Percentiles rank a stretch among this genome's conserved stretches.
Conservation (phyloP, 2,797 vertebrate genomes). For the Sylvilagus floridanus region DNA sequence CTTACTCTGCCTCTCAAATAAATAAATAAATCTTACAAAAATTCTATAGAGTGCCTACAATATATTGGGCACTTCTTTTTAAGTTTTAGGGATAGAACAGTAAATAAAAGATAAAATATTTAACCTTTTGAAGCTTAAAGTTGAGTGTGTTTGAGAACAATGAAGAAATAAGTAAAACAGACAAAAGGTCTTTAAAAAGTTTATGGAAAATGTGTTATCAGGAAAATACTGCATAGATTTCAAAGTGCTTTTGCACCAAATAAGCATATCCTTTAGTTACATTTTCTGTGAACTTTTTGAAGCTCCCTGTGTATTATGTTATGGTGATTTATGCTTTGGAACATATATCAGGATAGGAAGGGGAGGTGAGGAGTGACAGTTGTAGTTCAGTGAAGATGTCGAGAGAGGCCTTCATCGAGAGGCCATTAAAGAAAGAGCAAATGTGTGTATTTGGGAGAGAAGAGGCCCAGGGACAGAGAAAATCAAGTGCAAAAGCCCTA, state of each 20-base stretch:
- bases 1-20: too few relatives aligned
- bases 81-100: neutral
- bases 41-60: neutral
- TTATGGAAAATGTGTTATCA: too few relatives aligned
- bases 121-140: conserved; percentile 32
- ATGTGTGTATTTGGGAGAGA: too few relatives aligned
- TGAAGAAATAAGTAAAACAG: neutral
- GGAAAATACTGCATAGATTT: too few relatives aligned
- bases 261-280: too few relatives aligned
- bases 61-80: neutral
- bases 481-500: neutral
- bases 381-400: neutral
- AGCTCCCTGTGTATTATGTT: neutral
- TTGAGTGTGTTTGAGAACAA: neutral
- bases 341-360: neutral
- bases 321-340: neutral
- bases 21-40: too few relatives aligned
- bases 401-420: conserved; percentile 14
- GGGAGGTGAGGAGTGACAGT: neutral
- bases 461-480: neutral
- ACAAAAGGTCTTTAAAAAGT: too few relatives aligned
- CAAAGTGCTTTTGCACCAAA: too few relatives aligned
- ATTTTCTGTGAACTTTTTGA: too few relatives aligned
- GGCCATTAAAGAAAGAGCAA: neutral
- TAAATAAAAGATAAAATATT: neutral